Percentiles rank a stretch among this genome's conserved stretches.
Conservation (phyloP, 2,113 vertebrate genomes). For the Corythaeola cristata region DNA sequence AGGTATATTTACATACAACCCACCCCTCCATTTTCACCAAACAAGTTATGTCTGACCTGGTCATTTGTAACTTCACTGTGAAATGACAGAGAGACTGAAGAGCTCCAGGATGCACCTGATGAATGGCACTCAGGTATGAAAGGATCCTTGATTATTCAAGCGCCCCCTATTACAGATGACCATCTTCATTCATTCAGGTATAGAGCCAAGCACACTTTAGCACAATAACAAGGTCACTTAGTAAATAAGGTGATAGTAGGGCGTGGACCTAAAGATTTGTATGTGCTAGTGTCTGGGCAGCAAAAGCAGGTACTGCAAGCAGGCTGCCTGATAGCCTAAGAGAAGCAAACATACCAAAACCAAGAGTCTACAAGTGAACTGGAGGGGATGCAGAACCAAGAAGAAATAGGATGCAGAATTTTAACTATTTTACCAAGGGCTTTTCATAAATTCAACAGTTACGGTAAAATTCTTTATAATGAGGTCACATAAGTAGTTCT, state of each 20-base stretch:
- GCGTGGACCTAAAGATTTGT: background rate
- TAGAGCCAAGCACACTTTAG: background rate
- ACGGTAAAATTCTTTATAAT: background rate
- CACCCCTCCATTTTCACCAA: background rate
- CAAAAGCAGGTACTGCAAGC: background rate
- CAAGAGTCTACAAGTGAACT: background rate
- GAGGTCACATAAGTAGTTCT: background rate
- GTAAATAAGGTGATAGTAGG: background rate
- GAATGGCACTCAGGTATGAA: background rate
- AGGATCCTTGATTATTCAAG: background rate
- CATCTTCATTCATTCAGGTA: background rate
- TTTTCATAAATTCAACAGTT: background rate
- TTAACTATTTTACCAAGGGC: background rate
- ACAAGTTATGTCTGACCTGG: background rate
- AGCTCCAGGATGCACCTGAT: background rate
- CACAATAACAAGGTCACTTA: background rate
- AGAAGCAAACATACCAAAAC: background rate
- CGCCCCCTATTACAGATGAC: background rate
- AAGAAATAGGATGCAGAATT: background rate
- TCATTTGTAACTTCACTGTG: background rate
- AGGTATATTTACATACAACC: background rate
- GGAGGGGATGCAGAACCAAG: background rate
- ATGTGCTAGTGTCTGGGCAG: background rate
- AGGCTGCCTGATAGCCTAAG: background rate
- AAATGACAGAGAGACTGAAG: background rate